phyloP scores from a whole-genome alignment of 2,797 vertebrate species.

The Enteromius viviparus region DNA sequence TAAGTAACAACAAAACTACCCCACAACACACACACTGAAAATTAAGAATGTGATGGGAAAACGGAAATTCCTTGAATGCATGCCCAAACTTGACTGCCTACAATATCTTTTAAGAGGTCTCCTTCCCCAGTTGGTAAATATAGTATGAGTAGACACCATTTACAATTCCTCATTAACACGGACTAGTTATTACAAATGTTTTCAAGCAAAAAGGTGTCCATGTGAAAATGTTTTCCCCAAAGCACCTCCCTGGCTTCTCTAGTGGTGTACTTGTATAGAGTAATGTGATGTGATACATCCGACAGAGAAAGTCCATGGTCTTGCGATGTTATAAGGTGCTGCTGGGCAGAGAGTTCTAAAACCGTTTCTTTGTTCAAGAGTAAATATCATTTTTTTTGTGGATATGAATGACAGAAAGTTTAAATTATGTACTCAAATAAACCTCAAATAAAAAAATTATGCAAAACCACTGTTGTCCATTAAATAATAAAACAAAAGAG shows the following conservation, averaged over 20 bases:
- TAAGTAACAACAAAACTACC: background rate
- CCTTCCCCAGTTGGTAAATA: too few relatives aligned
- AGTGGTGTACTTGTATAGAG: constrained; percentile 23
- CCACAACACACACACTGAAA: constrained; percentile 1
- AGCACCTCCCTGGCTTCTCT: constrained; percentile 42
- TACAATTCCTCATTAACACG: background rate
- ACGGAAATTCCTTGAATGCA: constrained; percentile 12
- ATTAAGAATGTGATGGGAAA: background rate
- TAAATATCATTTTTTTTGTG: constrained; percentile 14
- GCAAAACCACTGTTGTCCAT: constrained; percentile 10
- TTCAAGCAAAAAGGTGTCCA: background rate
- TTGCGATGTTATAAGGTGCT: background rate
- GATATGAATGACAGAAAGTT: background rate
- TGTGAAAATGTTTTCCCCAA: constrained; percentile 34
- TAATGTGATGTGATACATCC: constrained; percentile 43
- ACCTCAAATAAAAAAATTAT: background rate
- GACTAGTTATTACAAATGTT: background rate
- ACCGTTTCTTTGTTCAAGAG: background rate
- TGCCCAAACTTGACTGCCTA: background rate
- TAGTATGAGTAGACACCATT: background rate
- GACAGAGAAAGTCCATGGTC: background rate
- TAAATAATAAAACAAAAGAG: background rate
- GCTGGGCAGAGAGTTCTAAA: background rate
- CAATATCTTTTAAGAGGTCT: background rate
- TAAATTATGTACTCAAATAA: constrained; percentile 43